Evolutionary conservation across 2,888 invertebrate species (phyloP).

Genomic region (Diarsia dahlii): DNA sequence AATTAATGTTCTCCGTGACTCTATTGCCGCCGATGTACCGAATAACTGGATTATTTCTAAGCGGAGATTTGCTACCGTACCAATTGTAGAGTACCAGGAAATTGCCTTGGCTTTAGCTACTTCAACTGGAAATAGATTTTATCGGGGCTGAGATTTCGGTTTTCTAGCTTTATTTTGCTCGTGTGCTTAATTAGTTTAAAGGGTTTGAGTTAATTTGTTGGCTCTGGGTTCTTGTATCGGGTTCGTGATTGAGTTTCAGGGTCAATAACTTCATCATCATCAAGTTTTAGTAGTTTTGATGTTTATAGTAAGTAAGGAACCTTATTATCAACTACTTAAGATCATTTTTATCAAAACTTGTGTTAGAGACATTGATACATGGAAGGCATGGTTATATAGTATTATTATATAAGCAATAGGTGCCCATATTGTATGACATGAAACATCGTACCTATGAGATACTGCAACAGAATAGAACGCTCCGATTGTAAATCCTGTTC

Average conservation of each 20-base stretch:
- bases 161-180: slow-evolving; percentile 19
- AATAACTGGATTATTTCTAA: slow-evolving; percentile 61
- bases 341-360: background rate
- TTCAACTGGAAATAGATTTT: slow-evolving; percentile 36
- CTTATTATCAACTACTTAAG: background rate
- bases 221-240: background rate
- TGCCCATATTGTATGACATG: background rate
- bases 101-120: slow-evolving; percentile 43
- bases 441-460: slow-evolving; percentile 16
- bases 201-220: background rate
- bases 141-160: slow-evolving; percentile 20
- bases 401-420: background rate
- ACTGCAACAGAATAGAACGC: slow-evolving; percentile 2
- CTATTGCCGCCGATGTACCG: slow-evolving; percentile 55
- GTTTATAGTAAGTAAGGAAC: background rate
- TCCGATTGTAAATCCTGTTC: slow-evolving; percentile 34
- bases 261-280: background rate
- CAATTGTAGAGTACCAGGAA: slow-evolving; percentile 53
- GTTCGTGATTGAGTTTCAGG: slow-evolving; percentile 2
- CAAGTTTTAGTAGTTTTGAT: background rate
- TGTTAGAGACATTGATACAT: background rate
- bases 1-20: slow-evolving; percentile 61
- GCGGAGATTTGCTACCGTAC: slow-evolving; percentile 58
- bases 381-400: background rate
- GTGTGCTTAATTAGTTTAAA: slow-evolving; percentile 10